Evolutionary conservation across 2,888 invertebrate genomes (phyloP), one percentile per base, ranked within the genome.

Genomic region (Ormyrus nitidulus): DNA sequence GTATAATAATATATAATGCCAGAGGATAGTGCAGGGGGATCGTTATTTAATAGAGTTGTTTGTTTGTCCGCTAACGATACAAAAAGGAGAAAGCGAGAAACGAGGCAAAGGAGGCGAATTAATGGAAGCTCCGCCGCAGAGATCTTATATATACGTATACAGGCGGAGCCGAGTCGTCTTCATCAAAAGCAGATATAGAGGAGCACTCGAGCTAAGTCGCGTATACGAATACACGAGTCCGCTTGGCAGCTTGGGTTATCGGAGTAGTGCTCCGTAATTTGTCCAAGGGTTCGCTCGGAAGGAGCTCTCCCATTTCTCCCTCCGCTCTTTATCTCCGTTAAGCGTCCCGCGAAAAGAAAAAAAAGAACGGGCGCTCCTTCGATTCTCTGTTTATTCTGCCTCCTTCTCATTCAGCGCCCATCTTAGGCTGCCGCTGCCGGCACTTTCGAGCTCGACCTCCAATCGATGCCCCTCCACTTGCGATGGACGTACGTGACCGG

Each of bases 401-500:
- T 51, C n/a, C 8, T 13, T 70, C 13, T 70, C 46, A 19, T 19
- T 19, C 19, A 19, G 19, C 19, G 19, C 19, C 19, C 19, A 19
- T 19, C 19, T 19, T 19, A 19, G 19, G 19, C 19, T 19, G 19
- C 19, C 2, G 19, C 19, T 19, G 19, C 19, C 19, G 19, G 19
- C 19, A 19, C 1, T 19, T 2, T 19, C 19, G 19, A 19, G 19
- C 19, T 19, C 19, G 19, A 19, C 19, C 49, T 58, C 49, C n/a
- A 5, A 34, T 75, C 48, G 64, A 56, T 44, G 13, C 46, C 9
- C 7, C 68, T 68, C 68, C 19, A 54, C 54, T 58, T 19, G 13
- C 44, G 56, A 10, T 19, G 19, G 11, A 56, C 7, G 46, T 77
- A 81, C 80, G 80, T 81, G 80, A 77, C n/a, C 77, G 49, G 73